A percentile compares a stretch with the other conserved stretches of the same genome.
Conservation (phyloP, 1,140 invertebrate genomes). For the Lordiphosa collinella region DNA sequence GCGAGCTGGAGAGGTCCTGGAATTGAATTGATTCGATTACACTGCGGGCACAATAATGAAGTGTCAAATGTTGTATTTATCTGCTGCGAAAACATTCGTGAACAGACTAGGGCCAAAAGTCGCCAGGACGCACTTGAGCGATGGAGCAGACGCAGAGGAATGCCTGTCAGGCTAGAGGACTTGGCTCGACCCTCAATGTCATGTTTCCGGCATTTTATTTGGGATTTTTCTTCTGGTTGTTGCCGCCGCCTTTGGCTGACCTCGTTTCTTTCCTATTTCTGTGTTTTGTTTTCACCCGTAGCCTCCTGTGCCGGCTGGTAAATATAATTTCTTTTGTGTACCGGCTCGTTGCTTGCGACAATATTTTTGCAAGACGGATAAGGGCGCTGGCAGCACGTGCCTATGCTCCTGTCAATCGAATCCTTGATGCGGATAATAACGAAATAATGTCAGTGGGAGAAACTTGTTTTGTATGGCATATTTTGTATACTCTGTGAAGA, state of each 20-base stretch:
- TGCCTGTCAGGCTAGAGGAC: slow-evolving; percentile 21
- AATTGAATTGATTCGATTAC: slow-evolving; percentile 79
- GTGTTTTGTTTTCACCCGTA: slow-evolving; percentile 48
- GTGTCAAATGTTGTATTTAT: slow-evolving; percentile 79
- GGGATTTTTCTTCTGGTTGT: slow-evolving; percentile 32
- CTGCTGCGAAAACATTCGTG: slow-evolving; percentile 69
- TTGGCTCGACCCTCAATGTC: slow-evolving; percentile 39
- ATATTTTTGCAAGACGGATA: slow-evolving; percentile 69
- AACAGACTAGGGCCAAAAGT: slow-evolving; percentile 17
- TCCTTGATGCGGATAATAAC: slow-evolving; percentile 77
- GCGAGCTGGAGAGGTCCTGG: slow-evolving; percentile 29
- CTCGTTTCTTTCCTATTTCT: slow-evolving; percentile 38
- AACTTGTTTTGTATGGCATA: slow-evolving; percentile 32
- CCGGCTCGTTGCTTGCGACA: slow-evolving; percentile 59
- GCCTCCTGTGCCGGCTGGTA: slow-evolving; percentile 25
- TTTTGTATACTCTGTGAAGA: too few relatives aligned
- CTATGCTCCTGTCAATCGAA: slow-evolving; percentile 67
- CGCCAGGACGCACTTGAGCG: slow-evolving; percentile 12
- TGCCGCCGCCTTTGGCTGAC: slow-evolving; percentile 2
- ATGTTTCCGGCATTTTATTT: slow-evolving; percentile 74
- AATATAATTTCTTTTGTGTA: slow-evolving; percentile 75
- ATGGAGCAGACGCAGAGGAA: slow-evolving; percentile 28
- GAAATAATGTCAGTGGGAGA: slow-evolving; percentile 65
- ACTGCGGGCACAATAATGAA: slow-evolving; percentile 79
- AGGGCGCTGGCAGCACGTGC: slow-evolving; percentile 70